A percentile compares a stretch with the other conserved stretches of the same genome.
Evolutionary conservation across 1,140 invertebrate species (phyloP).

Genomic region (Macrocentrus cingulum): DNA sequence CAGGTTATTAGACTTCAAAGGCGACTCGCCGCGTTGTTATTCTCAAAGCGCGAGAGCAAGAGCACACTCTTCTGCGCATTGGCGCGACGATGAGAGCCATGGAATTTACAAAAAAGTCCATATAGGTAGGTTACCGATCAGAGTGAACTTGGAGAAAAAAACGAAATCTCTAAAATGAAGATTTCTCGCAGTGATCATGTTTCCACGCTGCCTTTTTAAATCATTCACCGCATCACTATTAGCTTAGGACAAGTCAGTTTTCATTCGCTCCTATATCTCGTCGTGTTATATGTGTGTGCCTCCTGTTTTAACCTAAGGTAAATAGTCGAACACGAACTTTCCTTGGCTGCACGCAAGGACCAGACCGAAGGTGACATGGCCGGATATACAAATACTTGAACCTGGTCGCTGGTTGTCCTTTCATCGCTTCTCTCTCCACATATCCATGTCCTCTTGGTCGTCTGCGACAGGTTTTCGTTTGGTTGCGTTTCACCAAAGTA

Average conservation of each 20-base stretch:
- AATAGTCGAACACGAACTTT: slow-evolving; percentile 32
- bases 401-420: slow-evolving; percentile 6
- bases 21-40: slow-evolving; percentile 5
- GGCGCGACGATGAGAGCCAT: too few species aligned
- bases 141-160: too few species aligned
- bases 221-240: slow-evolving; percentile 38
- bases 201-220: too few species aligned
- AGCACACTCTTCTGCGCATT: slow-evolving; percentile 3
- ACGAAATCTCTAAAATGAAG: not conserved
- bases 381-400: not conserved
- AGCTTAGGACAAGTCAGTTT: slow-evolving; percentile 47
- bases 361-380: slow-evolving; percentile 20
- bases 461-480: slow-evolving; percentile 18
- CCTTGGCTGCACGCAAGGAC: slow-evolving; percentile 29
- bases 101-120: not conserved
- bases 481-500: slow-evolving; percentile 18
- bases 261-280: slow-evolving; percentile 40
- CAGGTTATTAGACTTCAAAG: slow-evolving; percentile 23
- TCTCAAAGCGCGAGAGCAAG: slow-evolving; percentile 3
- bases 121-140: too few species aligned
- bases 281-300: slow-evolving; percentile 19
- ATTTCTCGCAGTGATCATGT: too few species aligned
- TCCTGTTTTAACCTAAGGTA: slow-evolving; percentile 33
- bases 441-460: slow-evolving; percentile 1
- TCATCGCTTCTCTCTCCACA: not conserved